Conservation (phyloP, 2,113 vertebrate genomes). For the Malurus elegans region DNA sequence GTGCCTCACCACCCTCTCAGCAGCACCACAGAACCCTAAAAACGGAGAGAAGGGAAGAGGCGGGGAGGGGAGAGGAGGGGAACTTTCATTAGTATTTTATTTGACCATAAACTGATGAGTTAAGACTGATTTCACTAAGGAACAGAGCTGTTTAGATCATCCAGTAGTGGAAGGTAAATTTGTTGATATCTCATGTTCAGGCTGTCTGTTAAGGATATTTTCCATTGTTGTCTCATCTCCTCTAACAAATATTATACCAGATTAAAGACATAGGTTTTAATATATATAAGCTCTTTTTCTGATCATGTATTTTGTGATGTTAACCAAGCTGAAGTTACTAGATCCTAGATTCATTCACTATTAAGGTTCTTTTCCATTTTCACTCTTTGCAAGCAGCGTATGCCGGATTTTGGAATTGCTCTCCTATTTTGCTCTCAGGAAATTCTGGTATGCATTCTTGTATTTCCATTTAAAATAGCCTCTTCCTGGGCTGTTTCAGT, state of each 20-base stretch:
- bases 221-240: neutral
- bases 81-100: neutral
- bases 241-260: neutral
- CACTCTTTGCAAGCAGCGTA: neutral
- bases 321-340: neutral
- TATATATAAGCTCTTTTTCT: neutral
- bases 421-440: constrained; percentile 10
- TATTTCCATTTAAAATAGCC: constrained; percentile 31
- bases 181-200: neutral
- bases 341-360: neutral
- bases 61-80: neutral
- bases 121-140: neutral
- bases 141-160: neutral
- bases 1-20: neutral
- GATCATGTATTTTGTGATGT: neutral
- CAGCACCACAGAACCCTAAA: fast-evolving
- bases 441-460: neutral
- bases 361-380: neutral
- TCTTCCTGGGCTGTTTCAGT: constrained; percentile 2
- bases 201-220: neutral
- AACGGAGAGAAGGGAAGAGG: neutral
- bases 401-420: neutral
- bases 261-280: neutral
- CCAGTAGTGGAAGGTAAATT: neutral
- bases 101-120: neutral